These are phyloP conservation scores for Zapus hudsonius DNA, from an alignment of 2,113 vertebrate species.

Conservation along the genomic window DNA sequence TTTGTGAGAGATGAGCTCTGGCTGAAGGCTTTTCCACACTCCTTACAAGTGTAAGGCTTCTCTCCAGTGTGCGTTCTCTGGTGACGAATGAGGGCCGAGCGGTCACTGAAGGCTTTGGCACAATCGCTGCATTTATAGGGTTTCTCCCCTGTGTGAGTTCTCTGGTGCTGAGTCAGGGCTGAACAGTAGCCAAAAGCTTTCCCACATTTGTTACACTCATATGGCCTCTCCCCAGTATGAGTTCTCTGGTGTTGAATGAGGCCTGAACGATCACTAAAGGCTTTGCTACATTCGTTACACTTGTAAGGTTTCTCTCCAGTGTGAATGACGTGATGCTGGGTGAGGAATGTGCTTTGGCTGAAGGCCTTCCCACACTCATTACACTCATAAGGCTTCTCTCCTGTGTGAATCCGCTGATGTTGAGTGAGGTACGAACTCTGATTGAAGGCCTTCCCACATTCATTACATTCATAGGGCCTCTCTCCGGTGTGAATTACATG, in stretches of 20 bases:
- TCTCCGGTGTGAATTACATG: constrained; percentile 82
- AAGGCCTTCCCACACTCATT: constrained; percentile 80
- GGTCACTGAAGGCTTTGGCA: constrained; percentile 74
- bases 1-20: constrained; percentile 81
- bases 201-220: constrained; percentile 73
- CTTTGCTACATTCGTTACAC: constrained; percentile 76
- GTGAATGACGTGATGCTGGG: constrained; percentile 79
- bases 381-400: constrained; percentile 79
- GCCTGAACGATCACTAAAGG: constrained; percentile 77
- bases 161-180: constrained; percentile 77
- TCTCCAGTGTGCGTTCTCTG: constrained; percentile 79
- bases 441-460: constrained; percentile 77
- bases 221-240: constrained; percentile 79
- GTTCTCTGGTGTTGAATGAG: constrained; percentile 80
- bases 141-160: constrained; percentile 78
- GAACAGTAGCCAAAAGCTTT: constrained; percentile 80
- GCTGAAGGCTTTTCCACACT: constrained; percentile 78
- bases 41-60: constrained; percentile 76
- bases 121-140: constrained; percentile 74
- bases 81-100: constrained; percentile 75
- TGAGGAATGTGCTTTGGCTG: constrained; percentile 77
- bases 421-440: constrained; percentile 80
- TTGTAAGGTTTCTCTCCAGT: constrained; percentile 79
- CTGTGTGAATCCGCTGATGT: constrained; percentile 79
- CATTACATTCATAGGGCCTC: constrained; percentile 76